Percentiles rank a stretch among this genome's conserved stretches.
Conservation (phyloP, 2,888 invertebrate species). For the Priocnemis perturbator region DNA sequence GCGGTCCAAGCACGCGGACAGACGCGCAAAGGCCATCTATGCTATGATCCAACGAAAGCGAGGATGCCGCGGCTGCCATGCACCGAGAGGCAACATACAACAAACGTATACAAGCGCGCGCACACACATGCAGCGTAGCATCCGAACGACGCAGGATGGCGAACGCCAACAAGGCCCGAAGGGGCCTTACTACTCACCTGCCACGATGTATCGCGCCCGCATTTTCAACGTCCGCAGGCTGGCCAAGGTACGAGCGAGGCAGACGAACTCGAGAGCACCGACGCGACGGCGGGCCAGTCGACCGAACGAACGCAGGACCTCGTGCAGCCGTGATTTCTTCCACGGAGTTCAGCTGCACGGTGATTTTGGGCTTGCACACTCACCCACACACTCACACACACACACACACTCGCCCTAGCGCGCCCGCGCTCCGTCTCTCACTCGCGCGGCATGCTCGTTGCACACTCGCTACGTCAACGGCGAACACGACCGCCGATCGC, state of each 20-base stretch:
- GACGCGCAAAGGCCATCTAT: too few species aligned
- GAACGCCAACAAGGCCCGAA: conserved; percentile 19
- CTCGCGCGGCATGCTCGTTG: too few species aligned
- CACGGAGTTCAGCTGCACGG: background rate
- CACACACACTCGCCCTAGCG: too few species aligned
- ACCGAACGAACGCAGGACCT: background rate
- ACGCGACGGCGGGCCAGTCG: background rate
- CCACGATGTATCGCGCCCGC: conserved; percentile 64
- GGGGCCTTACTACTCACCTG: conserved; percentile 65
- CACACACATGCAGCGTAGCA: background rate
- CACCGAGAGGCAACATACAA: too few species aligned
- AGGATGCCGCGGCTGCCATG: too few species aligned
- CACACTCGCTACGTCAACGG: conserved; percentile 2
- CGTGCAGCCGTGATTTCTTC: background rate
- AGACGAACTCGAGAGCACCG: conserved; percentile 21
- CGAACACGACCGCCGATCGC: background rate
- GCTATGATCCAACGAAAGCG: too few species aligned
- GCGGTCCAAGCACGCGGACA: too few species aligned
- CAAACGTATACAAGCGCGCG: too few species aligned
- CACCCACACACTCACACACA: background rate
- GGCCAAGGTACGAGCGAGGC: conserved; percentile 26
- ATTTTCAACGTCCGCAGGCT: conserved; percentile 54
- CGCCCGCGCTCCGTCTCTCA: too few species aligned
- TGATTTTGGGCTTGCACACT: background rate
- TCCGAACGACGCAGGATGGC: conserved; percentile 15